A percentile compares a stretch with the other conserved stretches of the same genome.
These are phyloP conservation scores for Alosa alosa DNA, from an alignment of 2,113 vertebrate species.

Conservation along the genomic window DNA sequence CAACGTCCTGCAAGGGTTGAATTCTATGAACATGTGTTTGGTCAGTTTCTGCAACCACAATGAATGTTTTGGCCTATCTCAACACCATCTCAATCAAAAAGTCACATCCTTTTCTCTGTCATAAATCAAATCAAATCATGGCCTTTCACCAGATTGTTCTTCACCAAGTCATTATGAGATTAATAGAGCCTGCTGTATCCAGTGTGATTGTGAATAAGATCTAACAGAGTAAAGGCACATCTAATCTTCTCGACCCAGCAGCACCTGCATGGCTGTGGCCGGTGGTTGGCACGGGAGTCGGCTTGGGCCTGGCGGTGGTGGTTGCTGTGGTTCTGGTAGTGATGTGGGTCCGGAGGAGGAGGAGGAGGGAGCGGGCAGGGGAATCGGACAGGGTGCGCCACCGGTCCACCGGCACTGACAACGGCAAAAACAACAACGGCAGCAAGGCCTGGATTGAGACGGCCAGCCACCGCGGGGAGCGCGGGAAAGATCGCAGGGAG, in stretches of 20 bases:
- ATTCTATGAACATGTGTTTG: background rate
- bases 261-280: constrained; percentile 71
- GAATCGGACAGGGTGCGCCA: constrained; percentile 47
- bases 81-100: background rate
- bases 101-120: background rate
- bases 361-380: constrained; percentile 56
- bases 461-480: constrained; percentile 49
- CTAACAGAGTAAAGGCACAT: background rate
- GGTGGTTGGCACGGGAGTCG: constrained; percentile 64
- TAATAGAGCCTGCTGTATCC: too few species aligned
- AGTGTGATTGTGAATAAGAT: too few species aligned
- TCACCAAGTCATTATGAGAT: background rate
- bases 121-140: background rate
- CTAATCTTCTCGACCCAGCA: constrained; percentile 34
- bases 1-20: background rate
- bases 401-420: constrained; percentile 47
- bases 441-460: constrained; percentile 53
- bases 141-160: background rate
- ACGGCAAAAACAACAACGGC: constrained; percentile 18
- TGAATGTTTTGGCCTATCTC: background rate
- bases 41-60: background rate
- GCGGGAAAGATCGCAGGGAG: constrained; percentile 53
- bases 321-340: constrained; percentile 66
- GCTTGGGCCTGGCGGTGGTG: constrained; percentile 59
- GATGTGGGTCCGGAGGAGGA: constrained; percentile 67